phyloP scores from a whole-genome alignment of 2,888 invertebrate species.

The Vesta saturnalis region DNA sequence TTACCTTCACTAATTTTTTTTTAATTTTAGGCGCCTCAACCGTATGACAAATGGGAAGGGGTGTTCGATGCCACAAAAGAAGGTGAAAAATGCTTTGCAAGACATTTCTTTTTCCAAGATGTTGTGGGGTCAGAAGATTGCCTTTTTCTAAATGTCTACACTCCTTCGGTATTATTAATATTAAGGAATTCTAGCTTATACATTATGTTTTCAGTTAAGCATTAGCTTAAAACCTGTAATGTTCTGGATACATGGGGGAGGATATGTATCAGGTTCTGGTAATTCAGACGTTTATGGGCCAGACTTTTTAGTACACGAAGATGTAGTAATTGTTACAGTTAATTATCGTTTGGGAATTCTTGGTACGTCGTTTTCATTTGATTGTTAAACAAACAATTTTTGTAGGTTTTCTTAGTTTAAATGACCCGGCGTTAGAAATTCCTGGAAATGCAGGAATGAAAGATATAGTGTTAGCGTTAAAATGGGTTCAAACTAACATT shows the following conservation, averaged over 20 bases:
- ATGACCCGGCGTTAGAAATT: constrained; percentile 57
- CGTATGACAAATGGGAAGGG: constrained; percentile 38
- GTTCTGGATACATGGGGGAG: constrained; percentile 62
- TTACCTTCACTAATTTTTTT: neutral
- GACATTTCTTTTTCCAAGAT: constrained; percentile 23
- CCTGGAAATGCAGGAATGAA: constrained; percentile 61
- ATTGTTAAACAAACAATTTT: too few species aligned
- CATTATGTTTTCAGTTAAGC: neutral
- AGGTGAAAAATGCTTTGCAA: neutral
- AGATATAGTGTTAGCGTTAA: constrained; percentile 18
- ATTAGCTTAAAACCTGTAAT: constrained; percentile 54
- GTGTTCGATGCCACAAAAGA: constrained; percentile 41
- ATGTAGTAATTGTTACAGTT: constrained; percentile 56
- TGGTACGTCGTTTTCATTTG: too few species aligned
- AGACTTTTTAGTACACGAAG: constrained; percentile 56
- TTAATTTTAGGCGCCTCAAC: constrained; percentile 32
- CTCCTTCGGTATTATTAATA: constrained; percentile 64
- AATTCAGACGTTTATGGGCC: constrained; percentile 54
- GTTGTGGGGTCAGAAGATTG: constrained; percentile 74
- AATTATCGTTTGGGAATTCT: constrained; percentile 58
- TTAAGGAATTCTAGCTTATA: neutral
- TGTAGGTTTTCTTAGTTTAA: constrained; percentile 60
- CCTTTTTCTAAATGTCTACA: constrained; percentile 77
- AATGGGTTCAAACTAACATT: constrained; percentile 55
- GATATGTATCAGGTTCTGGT: constrained; percentile 55